Evolutionary conservation across 2,113 vertebrate genomes (phyloP), one percentile per base, ranked within the genome.

Genomic region (Gadus macrocephalus): DNA sequence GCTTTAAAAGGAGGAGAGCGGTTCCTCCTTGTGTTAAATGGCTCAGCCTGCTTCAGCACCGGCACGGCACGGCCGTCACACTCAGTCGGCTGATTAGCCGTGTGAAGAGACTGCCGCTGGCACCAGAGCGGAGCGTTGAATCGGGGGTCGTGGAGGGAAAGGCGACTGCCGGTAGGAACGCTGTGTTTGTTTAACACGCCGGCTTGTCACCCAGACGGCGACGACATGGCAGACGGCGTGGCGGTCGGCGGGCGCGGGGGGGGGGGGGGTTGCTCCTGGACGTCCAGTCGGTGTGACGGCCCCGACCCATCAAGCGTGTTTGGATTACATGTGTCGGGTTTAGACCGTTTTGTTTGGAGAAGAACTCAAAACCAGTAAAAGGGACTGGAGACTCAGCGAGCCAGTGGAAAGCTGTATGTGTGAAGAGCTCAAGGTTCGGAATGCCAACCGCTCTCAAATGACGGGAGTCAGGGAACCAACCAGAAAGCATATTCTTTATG

Each of bases 31-130:
- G 59, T 64, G 63, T 67, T 16, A 75, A 74, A 55, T 15, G 11
- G 19, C 64, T 68, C 27, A 35, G 61, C 31, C 69, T 14, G 27
- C 25, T 15, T 63, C 70, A 53, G 56, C 16, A 49, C 42, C 67
- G 58, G 9, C 17, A 12, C 35, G 63, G 67, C 66, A 31, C 63
- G 68, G 64, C 11, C 53, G 53, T 78, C 74, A 69, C 73, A 68
- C 66, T 38, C 64, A 71, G 63, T 62, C 66, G 19, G 75, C 25
- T 75, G 70, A 85, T 83, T 79, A 72, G 76, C 42, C 67, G 74
- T 38, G 64, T 69, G 63, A 75, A 73, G 67, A 38, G 67, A 62
- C 68, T 55, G 17, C 38, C 35, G 20, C 59, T 67, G 49, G 74
- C 79, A 69, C 58, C 17, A 6, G 66, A 63, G 65, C 58, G 28